Evolutionary conservation across 2,797 vertebrate genomes (phyloP), one percentile per base, ranked within the genome.

Genomic region (Notolepis coatsorum): DNA sequence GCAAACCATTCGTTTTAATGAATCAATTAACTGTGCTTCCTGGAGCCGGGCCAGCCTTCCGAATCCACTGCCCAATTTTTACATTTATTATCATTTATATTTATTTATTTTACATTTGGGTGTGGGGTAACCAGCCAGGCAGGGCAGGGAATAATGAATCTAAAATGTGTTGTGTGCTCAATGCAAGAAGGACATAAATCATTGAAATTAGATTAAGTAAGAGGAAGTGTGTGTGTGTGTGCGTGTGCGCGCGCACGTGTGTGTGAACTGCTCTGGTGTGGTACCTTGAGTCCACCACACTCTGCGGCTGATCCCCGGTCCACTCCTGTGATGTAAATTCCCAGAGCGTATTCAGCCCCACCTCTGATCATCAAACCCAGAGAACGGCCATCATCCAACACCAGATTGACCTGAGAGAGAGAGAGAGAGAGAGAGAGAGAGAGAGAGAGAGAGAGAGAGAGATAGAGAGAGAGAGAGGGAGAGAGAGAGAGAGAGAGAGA

Each of bases 271-370:
- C 28, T 45, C 43, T 20, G 47, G 35, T 33, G 53, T 4, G 2
- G 86, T 91, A 99, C 97, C 96, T 99, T 98, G 37, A 99, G 88
- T 48, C 97, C 97, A 0, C 96, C 93, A 63, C 93, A 94, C 79
- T 98, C 96, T 0, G 97, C 96, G 48, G 96, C 97, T 0, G 96
- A 98, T 23, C 94, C 95, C 1, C 93, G 90, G 86, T 99, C 97
- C 76, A 99, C 96, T 0, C 97, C 97, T 0, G 97, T 97, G 90
- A 99, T 95, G 86, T 98, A 99, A 75, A 99, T 97, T 15, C 97
- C 97, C 61, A 99, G 87, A 25, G 96, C 94, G 1, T 98, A 99
- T 48, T 99, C 97, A 0, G 95, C 95, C 59, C 97, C 97, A 1
- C 97, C 97, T 1, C 97, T 92, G 80, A 99, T 96, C 80, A 97